Evolutionary conservation across 2,797 vertebrate species (phyloP).

Genomic region (Silurus lanzhouensis): DNA sequence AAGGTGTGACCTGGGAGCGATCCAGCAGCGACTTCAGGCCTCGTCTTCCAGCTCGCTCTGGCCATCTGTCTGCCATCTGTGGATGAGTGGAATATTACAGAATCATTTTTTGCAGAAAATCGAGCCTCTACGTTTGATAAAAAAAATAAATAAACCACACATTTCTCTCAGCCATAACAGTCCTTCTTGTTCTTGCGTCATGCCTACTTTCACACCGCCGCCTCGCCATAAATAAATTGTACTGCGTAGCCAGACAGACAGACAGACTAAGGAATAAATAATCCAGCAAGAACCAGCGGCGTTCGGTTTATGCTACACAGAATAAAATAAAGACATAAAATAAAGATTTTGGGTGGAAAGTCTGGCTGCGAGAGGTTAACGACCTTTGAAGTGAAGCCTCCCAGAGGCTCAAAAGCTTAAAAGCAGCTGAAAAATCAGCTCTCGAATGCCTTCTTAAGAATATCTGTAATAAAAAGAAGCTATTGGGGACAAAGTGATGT

Average conservation of each 20-base stretch:
- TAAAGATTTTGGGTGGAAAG: neutral
- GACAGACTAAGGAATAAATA: too few relatives aligned
- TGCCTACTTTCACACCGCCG: too few relatives aligned
- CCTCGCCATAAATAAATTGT: too few relatives aligned
- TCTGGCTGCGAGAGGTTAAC: neutral
- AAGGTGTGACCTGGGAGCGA: slow-evolving; percentile 27
- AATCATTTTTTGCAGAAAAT: neutral
- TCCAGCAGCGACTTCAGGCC: slow-evolving; percentile 38
- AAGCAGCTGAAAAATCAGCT: neutral
- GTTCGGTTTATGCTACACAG: too few relatives aligned
- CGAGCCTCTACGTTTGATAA: neutral
- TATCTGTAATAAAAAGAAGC: too few relatives aligned
- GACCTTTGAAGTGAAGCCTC: neutral
- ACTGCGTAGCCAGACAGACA: too few relatives aligned
- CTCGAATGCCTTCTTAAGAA: neutral
- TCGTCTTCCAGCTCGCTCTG: slow-evolving; percentile 22
- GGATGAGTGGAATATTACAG: slow-evolving; percentile 36
- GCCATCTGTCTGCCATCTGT: slow-evolving; percentile 57
- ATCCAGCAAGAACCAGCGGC: too few relatives aligned
- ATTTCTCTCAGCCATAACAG: neutral
- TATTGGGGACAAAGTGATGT: too few relatives aligned
- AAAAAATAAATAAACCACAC: neutral
- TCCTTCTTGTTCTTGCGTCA: too few relatives aligned
- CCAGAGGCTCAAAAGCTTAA: neutral
- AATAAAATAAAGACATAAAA: too few relatives aligned